Conservation (phyloP, 2,113 vertebrate genomes). For the Andinoacara biseriatus region DNA sequence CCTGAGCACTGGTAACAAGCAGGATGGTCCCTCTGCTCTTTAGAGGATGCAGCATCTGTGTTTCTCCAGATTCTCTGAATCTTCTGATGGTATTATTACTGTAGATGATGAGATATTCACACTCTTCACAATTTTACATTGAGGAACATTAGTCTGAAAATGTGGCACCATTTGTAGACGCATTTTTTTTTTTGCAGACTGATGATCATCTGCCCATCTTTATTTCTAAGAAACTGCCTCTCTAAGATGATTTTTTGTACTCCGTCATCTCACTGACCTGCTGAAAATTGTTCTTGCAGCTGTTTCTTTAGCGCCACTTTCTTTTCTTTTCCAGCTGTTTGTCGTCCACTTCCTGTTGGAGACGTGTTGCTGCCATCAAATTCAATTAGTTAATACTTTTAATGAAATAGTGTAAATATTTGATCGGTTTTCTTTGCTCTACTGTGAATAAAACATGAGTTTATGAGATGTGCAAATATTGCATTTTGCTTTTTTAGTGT, state of each 20-base stretch:
- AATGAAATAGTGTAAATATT: accelerated
- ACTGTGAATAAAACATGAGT: background rate
- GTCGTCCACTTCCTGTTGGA: background rate
- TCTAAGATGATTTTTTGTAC: background rate
- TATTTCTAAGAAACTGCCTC: background rate
- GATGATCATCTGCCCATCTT: accelerated
- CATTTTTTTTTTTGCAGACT: background rate
- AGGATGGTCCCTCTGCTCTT: background rate
- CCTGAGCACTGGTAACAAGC: background rate
- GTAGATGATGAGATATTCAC: background rate
- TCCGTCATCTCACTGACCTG: background rate
- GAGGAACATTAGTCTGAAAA: background rate
- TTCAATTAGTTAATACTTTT: background rate
- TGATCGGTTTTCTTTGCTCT: background rate
- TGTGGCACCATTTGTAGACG: background rate
- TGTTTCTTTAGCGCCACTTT: accelerated
- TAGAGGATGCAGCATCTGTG: background rate
- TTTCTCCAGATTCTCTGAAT: background rate
- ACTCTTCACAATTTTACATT: background rate
- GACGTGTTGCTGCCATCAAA: too few relatives aligned
- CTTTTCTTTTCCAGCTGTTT: background rate
- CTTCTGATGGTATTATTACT: background rate
- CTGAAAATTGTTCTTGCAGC: background rate
- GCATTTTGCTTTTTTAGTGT: too few relatives aligned
- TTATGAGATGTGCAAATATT: background rate